Conservation (phyloP, 2,113 vertebrate species). For the Solenodon paradoxus region DNA sequence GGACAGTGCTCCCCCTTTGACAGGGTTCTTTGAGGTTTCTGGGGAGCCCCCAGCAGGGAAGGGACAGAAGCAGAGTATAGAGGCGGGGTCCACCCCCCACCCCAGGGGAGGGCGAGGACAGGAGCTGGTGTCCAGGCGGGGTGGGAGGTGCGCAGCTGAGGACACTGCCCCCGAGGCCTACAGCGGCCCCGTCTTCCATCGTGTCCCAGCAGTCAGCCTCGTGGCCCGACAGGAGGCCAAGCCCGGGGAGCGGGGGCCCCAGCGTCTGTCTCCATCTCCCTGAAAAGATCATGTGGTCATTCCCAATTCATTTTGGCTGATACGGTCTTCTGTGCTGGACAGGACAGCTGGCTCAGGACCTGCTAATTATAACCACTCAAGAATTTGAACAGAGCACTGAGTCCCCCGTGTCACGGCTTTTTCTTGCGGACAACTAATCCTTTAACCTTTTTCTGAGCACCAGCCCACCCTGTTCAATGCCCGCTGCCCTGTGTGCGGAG, state of each 20-base stretch:
- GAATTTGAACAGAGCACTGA: not conserved
- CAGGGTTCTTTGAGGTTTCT: rapidly evolving
- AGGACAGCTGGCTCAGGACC: constrained; percentile 23
- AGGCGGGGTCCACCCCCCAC: not conserved
- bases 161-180: not conserved
- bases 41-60: rapidly evolving
- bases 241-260: not conserved
- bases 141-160: not conserved
- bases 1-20: rapidly evolving
- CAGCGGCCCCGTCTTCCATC: not conserved
- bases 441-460: not conserved
- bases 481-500: no score
- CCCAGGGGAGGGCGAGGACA: rapidly evolving
- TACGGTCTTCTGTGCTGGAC: not conserved
- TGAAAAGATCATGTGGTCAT: not conserved
- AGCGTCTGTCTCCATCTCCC: not conserved
- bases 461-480: rapidly evolving
- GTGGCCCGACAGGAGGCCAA: not conserved
- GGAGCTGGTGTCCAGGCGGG: not conserved
- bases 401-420: not conserved
- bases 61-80: not conserved
- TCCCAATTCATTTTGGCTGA: not conserved
- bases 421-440: not conserved
- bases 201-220: not conserved
- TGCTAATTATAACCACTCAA: constrained; percentile 6